Conservation (phyloP, 2,113 vertebrate genomes). For the Corythornis vintsioides region DNA sequence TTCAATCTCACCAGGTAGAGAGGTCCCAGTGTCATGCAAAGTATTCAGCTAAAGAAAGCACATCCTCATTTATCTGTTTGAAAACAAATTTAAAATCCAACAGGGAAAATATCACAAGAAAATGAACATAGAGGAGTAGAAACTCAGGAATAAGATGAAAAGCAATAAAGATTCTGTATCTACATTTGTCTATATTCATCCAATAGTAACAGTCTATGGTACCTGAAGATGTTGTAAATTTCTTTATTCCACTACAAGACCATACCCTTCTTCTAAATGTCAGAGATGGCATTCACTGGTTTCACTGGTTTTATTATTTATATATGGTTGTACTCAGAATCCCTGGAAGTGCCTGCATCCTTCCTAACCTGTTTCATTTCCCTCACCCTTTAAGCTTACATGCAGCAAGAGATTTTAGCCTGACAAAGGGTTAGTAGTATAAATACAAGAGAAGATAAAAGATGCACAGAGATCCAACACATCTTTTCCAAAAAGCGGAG, state of each 20-base stretch:
- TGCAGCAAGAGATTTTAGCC: not conserved
- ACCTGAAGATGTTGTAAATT: not conserved
- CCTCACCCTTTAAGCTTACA: not conserved
- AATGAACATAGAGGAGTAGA: not conserved
- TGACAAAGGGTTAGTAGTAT: not conserved
- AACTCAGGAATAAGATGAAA: not conserved
- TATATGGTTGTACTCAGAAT: not conserved
- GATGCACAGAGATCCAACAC: not conserved
- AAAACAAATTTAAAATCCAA: conserved; percentile 40
- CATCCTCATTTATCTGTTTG: conserved; percentile 43
- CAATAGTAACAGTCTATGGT: not conserved
- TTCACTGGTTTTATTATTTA: not conserved
- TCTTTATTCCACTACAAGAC: not conserved
- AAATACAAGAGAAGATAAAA: not conserved
- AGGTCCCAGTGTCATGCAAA: conserved; percentile 15
- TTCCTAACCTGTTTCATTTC: not conserved
- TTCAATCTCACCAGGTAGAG: conserved; percentile 39
- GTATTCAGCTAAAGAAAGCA: conserved; percentile 32
- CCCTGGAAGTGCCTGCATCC: not conserved
- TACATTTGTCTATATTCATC: not conserved
- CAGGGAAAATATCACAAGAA: not conserved
- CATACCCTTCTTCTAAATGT: not conserved
- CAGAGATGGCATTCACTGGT: not conserved
- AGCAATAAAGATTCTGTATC: not conserved
- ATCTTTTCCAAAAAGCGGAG: not conserved